phyloP scores from a whole-genome alignment of 2,797 vertebrate genomes.

The Lycodopsis pacificus region DNA sequence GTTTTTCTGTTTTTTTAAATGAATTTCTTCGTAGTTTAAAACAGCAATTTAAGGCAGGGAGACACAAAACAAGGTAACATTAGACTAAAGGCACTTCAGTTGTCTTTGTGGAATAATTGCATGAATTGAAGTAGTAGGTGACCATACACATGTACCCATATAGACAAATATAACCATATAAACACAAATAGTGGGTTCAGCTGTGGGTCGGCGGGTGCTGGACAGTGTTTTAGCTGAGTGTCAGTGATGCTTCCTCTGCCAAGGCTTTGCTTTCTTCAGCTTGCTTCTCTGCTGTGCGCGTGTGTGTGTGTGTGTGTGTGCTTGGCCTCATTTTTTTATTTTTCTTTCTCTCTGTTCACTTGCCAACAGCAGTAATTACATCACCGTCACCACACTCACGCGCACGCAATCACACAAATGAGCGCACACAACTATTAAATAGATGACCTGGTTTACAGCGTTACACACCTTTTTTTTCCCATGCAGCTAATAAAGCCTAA shows the following conservation, averaged over 20 bases:
- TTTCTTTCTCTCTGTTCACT: slow-evolving; percentile 36
- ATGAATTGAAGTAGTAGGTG: not conserved
- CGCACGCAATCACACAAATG: slow-evolving; percentile 41
- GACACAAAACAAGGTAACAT: not conserved
- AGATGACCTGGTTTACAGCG: slow-evolving; percentile 45
- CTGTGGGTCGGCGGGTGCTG: slow-evolving; percentile 9
- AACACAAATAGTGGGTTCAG: slow-evolving; percentile 26
- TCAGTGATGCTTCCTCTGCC: slow-evolving; percentile 15
- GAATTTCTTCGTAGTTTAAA: not conserved
- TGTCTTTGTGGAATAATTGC: no score
- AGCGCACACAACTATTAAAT: slow-evolving; percentile 32
- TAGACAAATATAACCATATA: not conserved
- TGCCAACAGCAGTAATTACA: slow-evolving; percentile 51
- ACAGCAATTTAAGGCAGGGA: not conserved
- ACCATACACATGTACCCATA: not conserved
- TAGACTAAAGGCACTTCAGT: not conserved
- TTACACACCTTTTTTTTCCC: no score
- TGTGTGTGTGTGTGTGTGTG: slow-evolving; percentile 2
- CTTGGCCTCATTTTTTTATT: slow-evolving; percentile 10
- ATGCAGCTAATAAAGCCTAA: slow-evolving; percentile 41
- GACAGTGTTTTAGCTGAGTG: slow-evolving; percentile 23
- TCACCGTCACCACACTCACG: slow-evolving; percentile 30
- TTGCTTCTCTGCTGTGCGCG: slow-evolving; percentile 17
- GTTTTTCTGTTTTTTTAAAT: not conserved
- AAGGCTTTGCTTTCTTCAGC: slow-evolving; percentile 33